Evolutionary conservation across 2,113 vertebrate species (phyloP), one percentile per base, ranked within the genome.

Genomic region (Tautogolabrus adspersus): DNA sequence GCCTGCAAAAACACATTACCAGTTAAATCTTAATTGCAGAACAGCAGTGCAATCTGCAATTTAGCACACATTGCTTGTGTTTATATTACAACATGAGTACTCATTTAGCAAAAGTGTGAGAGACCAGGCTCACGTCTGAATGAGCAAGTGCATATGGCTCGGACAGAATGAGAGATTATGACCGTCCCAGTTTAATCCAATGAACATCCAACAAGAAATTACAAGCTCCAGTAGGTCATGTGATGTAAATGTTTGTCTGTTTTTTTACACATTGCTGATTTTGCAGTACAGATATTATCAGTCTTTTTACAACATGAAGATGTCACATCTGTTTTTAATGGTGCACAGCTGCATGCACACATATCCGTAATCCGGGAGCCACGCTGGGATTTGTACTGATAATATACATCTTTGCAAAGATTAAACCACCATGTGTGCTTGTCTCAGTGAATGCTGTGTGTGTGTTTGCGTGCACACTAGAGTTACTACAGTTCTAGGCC

Each of bases 401-500:
- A 92, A 94, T 93, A 88, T 85, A 87, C 88, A 92, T 94, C 92
- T 93, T 86, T 77, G 82, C 79, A 78, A 76, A 92, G 93, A 94
- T 94, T 95, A 94, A 88, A 84, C 85, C 46, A 15, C 60, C 59
- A 8, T 81, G 88, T 44, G 46, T 81, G 76, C 69, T 42, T 76
- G 81, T 88, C 82, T 71, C 19, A 30, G 75, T 42, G 56, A 64
- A 21, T 68, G 51, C 49, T 66, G 62, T 77, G 72, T 65, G 72
- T 65, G 70, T 75, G 38, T 76, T 80, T 51, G 30, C 34, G 57
- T 62, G 76, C 75, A 61, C 61, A 66, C 23, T 26, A 22, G 74
- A 83, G 81, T 83, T 86, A 65, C 82, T 72, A 54, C 73, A 42
- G 62, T 91, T 85, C 76, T 68, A 56, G 78, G 90, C 66, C 61